Base-by-base conservation (phyloP, 2,888 invertebrate genomes). In the Sycophila texana region DNA sequence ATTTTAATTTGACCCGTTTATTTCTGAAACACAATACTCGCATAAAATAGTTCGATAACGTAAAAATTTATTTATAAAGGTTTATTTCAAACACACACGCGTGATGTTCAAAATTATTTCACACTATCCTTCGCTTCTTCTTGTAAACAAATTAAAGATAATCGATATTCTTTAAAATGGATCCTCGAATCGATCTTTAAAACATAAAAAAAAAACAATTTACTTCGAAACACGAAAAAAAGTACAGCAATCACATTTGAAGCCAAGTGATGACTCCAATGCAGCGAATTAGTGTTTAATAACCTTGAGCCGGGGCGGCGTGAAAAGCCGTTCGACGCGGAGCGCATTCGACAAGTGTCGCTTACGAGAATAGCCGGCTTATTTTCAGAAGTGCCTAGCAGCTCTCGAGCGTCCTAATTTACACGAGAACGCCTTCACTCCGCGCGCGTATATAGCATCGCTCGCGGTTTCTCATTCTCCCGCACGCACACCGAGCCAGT, bases 381-480 rank as follows among this genome's bases (percentile, higher is more conserved):
- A 74, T 65, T 65, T 57, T 22, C 51, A 67, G 20, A 66, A 66
- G 66, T 58, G 26, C 26, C 18, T 58, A 57, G 39, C 47, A 4
- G 60, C 61, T 20, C 71, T 71, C 57, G 47, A 47, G 58, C 39
- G 57, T 22, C 22, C 76, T 65, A 76, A 71, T 75, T 75, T 55
- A 20, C 51, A 20, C 67, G 58, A 60, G 18, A 58, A 60, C 13
- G 39, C 39, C 39, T 2, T 39, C 39, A 5, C 39, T 39, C 39
- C 39, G 39, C 39, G 1, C 16, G 20, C 26, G 14, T 14, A 12
- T n/a, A 4, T 16, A 49, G 5, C 12, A 16, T 47, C 14, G 49
- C 22, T 49, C 70, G 5, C 10, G 30, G 39, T 63, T 60, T 71
- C 47, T 71, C 47, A 22, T 67, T 67, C 53, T 1, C 7, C 26